Base-by-base conservation (phyloP, 1,140 invertebrate species). In the Leguminivora glycinivorella region DNA sequence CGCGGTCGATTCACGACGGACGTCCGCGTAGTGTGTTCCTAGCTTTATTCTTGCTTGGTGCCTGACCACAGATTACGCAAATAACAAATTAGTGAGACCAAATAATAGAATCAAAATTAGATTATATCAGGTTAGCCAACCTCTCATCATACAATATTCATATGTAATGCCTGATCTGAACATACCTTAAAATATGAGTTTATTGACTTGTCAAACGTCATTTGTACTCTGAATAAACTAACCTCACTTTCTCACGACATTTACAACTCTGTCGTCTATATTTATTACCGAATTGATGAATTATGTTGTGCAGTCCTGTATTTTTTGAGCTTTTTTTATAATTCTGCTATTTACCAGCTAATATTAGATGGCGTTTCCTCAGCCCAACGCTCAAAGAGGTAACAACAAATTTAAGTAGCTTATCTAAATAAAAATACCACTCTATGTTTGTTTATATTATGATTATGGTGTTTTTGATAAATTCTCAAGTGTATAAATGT, bases 311-410 rank as follows among this genome's bases (percentile, higher is more conserved):
- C 43, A 68, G 17, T 26, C 29, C 56, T 29, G 17, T 31, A 24
- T 69, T 68, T 43, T 34, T 10, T 31, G 40, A 67, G 19, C 22
- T 52, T 14, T 29, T 56, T 25, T 26, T 40, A 25, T 52, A 66
- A 43, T 58, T 17, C 12, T 43, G 12, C 22, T 60, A 17, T 70
- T 34, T 29, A 29, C 4, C 17, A 63, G 58, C 29, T 70, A 31
- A 66, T 79, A 83, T 86, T 94, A 94, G 88, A 95, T 95, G 94
- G 94, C 94, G 93, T 95, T 94, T 93, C 92, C 94, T 78, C 94
- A 94, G 90, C 92, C 94, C 14, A 95, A 94, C 88, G 94, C 94
- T 70, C 93, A 94, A 77, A 93, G 94, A 94, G 94, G 94, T 94
- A 77, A 75, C 73, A 47, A 40, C 69, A 47, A 69, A 68, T 67